phyloP scores from a whole-genome alignment of 1,140 invertebrate species.

The Platorchestia sp. region DNA sequence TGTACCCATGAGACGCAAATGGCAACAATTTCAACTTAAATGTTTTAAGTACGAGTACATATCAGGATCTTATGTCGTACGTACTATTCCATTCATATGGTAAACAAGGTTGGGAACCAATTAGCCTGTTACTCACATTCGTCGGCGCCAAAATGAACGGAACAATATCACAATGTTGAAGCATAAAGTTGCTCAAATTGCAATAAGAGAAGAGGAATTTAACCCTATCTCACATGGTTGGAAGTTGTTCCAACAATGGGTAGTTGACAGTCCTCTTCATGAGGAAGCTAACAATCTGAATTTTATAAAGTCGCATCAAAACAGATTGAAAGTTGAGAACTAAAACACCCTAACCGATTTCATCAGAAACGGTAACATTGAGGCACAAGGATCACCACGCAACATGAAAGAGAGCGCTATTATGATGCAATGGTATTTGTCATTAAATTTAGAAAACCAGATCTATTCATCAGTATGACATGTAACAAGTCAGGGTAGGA shows the following conservation, averaged over 20 bases:
- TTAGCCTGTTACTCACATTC: not conserved
- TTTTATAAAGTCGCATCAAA: not conserved
- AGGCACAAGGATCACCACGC: no score
- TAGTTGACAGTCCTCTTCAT: not conserved
- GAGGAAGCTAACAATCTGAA: slow-evolving; percentile 2
- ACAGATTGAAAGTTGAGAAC: no score
- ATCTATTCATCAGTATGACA: no score
- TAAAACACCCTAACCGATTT: no score
- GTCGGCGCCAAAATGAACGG: not conserved
- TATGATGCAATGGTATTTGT: no score
- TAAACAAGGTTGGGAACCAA: not conserved
- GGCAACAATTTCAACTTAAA: not conserved
- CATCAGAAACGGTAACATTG: no score
- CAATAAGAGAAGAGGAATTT: not conserved
- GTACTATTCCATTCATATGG: not conserved
- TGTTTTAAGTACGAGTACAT: not conserved
- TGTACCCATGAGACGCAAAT: not conserved
- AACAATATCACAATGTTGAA: not conserved
- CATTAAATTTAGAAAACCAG: no score
- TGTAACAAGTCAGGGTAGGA: no score
- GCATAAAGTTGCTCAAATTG: not conserved
- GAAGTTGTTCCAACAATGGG: not conserved
- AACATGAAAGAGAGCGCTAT: no score
- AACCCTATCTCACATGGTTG: not conserved
- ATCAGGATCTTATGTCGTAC: not conserved